Conservation (phyloP, 2,797 vertebrate genomes). For the Poecilia gillii region DNA sequence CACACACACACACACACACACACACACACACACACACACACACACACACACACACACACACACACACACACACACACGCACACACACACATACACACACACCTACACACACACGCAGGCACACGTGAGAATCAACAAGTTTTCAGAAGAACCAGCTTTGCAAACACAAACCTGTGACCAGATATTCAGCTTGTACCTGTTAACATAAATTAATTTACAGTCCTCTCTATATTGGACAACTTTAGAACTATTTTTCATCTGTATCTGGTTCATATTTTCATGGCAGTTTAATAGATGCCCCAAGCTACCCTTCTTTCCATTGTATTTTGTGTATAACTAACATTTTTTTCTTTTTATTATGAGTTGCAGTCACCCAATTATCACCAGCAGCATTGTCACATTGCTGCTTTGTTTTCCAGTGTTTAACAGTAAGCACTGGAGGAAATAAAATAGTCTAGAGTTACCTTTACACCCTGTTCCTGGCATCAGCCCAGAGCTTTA, state of each 20-base stretch:
- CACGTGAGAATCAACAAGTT: neutral
- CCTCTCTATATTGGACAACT: neutral
- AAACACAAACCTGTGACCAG: neutral
- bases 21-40: neutral
- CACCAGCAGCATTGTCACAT: constrained; percentile 55
- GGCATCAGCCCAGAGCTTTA: constrained; percentile 35
- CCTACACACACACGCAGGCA: no score
- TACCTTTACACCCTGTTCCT: constrained; percentile 50
- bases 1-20: neutral
- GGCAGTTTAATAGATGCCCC: neutral
- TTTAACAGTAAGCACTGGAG: constrained; percentile 7
- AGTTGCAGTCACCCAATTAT: constrained; percentile 64
- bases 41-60: no score
- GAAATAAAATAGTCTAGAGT: constrained; percentile 36
- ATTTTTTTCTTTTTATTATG: neutral
- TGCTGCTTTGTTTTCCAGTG: constrained; percentile 56
- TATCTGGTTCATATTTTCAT: neutral
- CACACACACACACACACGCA: no score
- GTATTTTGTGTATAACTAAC: neutral
- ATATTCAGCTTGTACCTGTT: neutral
- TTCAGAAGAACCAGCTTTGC: neutral
- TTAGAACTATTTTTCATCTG: neutral
- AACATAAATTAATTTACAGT: neutral
- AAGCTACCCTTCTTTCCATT: neutral
- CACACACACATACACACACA: no score